Conservation (phyloP, 2,113 vertebrate genomes). For the Peromyscus leucopus region DNA sequence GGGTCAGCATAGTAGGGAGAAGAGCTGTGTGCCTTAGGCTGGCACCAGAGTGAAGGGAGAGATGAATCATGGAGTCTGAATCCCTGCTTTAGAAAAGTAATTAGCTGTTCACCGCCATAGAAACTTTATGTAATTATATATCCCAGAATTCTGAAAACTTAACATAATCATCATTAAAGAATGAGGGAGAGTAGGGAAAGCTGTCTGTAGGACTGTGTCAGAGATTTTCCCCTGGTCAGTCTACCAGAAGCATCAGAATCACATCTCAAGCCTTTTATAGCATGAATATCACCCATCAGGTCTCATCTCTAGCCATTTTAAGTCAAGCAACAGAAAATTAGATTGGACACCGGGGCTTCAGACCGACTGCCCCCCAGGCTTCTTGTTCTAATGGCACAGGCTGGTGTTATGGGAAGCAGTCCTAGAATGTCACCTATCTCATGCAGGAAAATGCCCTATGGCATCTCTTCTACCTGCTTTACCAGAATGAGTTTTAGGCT, state of each 20-base stretch:
- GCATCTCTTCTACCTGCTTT: neutral
- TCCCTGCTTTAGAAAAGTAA: conserved; percentile 26
- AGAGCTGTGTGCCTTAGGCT: neutral
- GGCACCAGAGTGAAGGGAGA: neutral
- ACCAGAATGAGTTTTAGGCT: neutral
- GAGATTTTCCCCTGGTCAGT: neutral
- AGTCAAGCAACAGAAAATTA: conserved; percentile 38
- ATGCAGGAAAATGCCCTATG: neutral
- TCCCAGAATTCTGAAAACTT: conserved; percentile 41
- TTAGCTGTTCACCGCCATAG: conserved; percentile 22
- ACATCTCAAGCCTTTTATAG: neutral
- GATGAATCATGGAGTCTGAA: conserved; percentile 19
- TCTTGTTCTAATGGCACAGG: neutral
- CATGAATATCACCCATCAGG: conserved; percentile 46
- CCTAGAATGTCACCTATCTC: neutral
- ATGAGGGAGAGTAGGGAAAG: conserved; percentile 38
- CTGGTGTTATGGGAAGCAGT: neutral
- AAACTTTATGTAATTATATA: conserved; percentile 48
- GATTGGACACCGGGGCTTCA: neutral
- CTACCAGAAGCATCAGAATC: conserved; percentile 18
- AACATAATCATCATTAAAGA: conserved; percentile 62
- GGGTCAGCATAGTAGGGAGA: conserved; percentile 67
- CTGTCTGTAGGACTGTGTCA: conserved; percentile 22
- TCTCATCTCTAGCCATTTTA: conserved; percentile 43
- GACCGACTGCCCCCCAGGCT: neutral